These are phyloP conservation scores for Asarcornis scutulata DNA, from an alignment of 2,113 vertebrate species.

Conservation along the genomic window DNA sequence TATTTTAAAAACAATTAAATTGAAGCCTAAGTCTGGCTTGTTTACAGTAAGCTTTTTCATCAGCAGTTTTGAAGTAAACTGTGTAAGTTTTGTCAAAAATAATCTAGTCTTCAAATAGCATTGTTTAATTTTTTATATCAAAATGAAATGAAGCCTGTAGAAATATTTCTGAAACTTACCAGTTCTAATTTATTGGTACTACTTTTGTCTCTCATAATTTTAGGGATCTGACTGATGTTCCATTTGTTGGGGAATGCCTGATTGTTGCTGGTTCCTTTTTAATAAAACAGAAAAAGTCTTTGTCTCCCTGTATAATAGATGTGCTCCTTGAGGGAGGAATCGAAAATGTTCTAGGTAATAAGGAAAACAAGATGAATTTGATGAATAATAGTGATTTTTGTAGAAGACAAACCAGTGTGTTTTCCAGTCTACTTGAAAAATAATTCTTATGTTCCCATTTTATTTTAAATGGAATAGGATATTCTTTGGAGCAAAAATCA, in stretches of 20 bases:
- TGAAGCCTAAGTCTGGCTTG: not conserved
- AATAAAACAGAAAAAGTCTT: not conserved
- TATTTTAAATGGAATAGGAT: not conserved
- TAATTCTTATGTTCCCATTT: not conserved
- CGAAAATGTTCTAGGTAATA: slow-evolving; percentile 69
- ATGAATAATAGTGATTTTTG: not conserved
- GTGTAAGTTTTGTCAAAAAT: not conserved
- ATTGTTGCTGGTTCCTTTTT: not conserved
- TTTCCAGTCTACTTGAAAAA: not conserved
- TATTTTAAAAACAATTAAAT: not conserved
- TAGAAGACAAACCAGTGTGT: not conserved
- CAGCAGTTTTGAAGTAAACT: not conserved
- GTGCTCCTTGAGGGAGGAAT: slow-evolving; percentile 47
- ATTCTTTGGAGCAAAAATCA: not conserved
- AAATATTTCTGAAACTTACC: not conserved
- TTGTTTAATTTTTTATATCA: not conserved
- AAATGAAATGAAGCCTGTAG: not conserved
- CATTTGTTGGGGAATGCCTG: slow-evolving; percentile 53
- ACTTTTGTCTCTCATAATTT: not conserved
- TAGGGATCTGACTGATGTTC: slow-evolving; percentile 63
- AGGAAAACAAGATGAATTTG: not conserved
- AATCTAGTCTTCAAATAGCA: not conserved
- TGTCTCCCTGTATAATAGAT: slow-evolving; percentile 29
- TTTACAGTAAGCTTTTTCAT: not conserved
- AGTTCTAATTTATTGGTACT: not conserved